These are phyloP conservation scores for Ypsolopha sequella DNA, from an alignment of 2,888 invertebrate species.

Conservation along the genomic window DNA sequence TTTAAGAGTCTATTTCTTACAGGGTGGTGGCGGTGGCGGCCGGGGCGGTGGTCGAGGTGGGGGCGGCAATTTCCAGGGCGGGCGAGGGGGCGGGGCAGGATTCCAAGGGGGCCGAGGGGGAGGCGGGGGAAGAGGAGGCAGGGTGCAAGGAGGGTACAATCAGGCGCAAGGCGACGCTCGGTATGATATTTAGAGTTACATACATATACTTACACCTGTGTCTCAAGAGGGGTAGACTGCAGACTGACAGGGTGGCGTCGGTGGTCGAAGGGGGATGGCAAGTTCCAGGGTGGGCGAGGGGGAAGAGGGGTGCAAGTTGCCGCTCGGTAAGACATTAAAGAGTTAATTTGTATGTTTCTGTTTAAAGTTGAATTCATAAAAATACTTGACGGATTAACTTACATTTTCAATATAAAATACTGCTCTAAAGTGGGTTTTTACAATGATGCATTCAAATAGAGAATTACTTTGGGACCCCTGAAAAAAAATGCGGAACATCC, in stretches of 20 bases:
- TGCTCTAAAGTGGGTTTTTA: too few species aligned
- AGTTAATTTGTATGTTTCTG: too few species aligned
- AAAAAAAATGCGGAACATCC: too few species aligned
- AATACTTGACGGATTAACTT: too few species aligned
- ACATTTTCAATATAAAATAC: too few species aligned
- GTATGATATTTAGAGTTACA: not conserved
- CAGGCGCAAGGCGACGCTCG: constrained; percentile 16
- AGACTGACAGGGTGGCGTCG: constrained; percentile 47
- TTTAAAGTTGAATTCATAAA: too few species aligned
- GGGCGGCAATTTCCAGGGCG: constrained; percentile 34
- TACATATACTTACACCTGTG: too few species aligned
- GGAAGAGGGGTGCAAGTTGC: too few species aligned
- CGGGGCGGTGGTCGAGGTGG: constrained; percentile 50
- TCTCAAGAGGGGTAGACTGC: too few species aligned
- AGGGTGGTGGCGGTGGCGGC: constrained; percentile 61
- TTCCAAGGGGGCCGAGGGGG: constrained; percentile 16
- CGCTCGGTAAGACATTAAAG: too few species aligned
- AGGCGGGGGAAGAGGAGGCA: constrained; percentile 26
- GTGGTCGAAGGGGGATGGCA: constrained; percentile 50
- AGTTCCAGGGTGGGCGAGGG: constrained; percentile 30
- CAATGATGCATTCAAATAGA: too few species aligned
- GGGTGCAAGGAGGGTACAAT: constrained; percentile 46
- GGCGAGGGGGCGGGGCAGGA: constrained; percentile 19
- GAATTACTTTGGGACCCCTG: too few species aligned
- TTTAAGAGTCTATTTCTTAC: not conserved